These are phyloP conservation scores for Trichechus manatus DNA, from an alignment of 2,113 vertebrate genomes.

Conservation along the genomic window DNA sequence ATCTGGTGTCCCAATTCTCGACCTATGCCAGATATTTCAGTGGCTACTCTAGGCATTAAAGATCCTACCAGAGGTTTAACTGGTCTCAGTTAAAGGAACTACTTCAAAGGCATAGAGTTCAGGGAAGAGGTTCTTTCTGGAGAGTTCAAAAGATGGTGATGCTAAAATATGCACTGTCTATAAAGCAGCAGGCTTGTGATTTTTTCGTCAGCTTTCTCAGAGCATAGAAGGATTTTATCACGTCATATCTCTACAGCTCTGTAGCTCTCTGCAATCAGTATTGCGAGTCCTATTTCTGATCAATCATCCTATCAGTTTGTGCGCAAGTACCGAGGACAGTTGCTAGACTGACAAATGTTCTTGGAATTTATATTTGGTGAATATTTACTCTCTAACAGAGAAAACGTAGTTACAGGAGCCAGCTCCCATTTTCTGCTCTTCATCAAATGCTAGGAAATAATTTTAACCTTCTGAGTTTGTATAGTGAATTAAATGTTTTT, in stretches of 20 bases:
- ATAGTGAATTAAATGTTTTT: background rate
- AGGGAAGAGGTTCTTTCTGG: background rate
- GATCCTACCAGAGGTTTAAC: background rate
- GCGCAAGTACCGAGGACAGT: background rate
- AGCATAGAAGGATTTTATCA: background rate
- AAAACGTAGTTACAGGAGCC: background rate
- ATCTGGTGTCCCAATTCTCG: background rate
- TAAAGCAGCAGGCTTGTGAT: background rate
- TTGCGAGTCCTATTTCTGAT: background rate
- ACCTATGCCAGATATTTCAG: background rate
- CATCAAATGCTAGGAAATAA: constrained; percentile 3
- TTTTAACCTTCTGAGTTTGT: background rate
- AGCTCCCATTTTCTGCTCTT: background rate
- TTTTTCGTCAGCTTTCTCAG: constrained; percentile 2
- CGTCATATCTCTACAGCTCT: background rate
- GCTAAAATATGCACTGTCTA: constrained; percentile 47
- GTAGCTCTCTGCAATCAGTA: background rate
- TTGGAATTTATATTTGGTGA: background rate
- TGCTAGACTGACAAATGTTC: background rate
- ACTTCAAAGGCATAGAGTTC: constrained; percentile 57
- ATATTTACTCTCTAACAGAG: background rate
- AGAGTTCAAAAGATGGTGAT: constrained; percentile 22
- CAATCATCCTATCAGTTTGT: background rate
- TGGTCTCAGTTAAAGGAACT: constrained; percentile 21
- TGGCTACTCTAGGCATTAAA: background rate